These are phyloP conservation scores for Panulirus ornatus DNA, from an alignment of 1,140 invertebrate species.

Conservation along the genomic window DNA sequence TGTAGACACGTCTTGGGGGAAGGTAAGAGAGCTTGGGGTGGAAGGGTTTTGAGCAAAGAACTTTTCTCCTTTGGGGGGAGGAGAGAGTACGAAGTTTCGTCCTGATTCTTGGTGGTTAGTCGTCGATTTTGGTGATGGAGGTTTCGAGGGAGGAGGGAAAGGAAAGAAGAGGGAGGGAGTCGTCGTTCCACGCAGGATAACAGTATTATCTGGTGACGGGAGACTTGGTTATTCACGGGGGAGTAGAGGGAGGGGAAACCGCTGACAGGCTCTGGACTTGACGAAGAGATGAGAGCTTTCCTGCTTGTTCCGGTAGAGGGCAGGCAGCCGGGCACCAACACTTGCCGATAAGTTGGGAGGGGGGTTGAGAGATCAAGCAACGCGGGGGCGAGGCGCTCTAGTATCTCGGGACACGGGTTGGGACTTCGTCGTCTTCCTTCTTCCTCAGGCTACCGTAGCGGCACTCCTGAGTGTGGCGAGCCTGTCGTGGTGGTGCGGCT, in stretches of 20 bases:
- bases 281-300: slow-evolving; percentile 26
- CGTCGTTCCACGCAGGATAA: too few species aligned
- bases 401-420: slow-evolving; percentile 2
- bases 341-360: too few species aligned
- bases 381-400: not conserved
- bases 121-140: too few species aligned
- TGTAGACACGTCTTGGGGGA: not conserved
- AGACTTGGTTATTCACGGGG: too few species aligned
- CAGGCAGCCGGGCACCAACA: slow-evolving; percentile 8
- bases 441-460: slow-evolving; percentile 61
- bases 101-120: too few species aligned
- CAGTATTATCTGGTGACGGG: too few species aligned
- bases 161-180: too few species aligned
- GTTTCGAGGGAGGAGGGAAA: too few species aligned
- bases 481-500: slow-evolving; percentile 58
- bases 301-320: not conserved
- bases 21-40: not conserved
- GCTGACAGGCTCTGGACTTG: slow-evolving; percentile 38
- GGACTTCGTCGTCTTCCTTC: not conserved
- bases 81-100: too few species aligned
- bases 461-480: slow-evolving; percentile 56
- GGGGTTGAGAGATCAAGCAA: not conserved
- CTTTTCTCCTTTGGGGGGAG: too few species aligned
- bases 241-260: not conserved
- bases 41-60: slow-evolving; percentile 39